Conservation (phyloP, 2,113 vertebrate genomes). For the Nanorana parkeri region DNA sequence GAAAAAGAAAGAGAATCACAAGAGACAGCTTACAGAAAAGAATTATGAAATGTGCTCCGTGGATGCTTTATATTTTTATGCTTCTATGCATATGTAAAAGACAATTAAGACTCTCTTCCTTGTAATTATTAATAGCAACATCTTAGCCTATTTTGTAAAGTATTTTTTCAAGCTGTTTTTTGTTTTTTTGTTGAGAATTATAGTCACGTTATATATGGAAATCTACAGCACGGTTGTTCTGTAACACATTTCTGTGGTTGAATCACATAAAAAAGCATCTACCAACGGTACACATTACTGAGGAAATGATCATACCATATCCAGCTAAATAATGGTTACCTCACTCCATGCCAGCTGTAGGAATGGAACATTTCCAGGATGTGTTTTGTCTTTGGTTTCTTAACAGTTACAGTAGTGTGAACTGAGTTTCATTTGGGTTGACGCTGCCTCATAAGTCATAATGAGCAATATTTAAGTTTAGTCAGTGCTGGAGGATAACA, state of each 20-base stretch:
- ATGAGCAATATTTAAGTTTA: constrained; percentile 2
- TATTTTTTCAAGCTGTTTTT: constrained; percentile 69
- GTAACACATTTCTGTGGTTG: constrained; percentile 65
- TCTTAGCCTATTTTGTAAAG: constrained; percentile 72
- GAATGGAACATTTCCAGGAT: not conserved
- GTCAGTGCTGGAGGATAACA: constrained; percentile 13
- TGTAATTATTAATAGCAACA: constrained; percentile 77
- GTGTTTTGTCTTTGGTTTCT: constrained; percentile 32
- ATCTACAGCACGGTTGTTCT: constrained; percentile 67
- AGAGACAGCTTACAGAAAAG: constrained; percentile 62
- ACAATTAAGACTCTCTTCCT: constrained; percentile 75
- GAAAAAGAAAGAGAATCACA: constrained; percentile 71
- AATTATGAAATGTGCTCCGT: constrained; percentile 63
- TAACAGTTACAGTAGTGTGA: constrained; percentile 2
- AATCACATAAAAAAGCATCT: constrained; percentile 57
- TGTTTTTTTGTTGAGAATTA: constrained; percentile 73
- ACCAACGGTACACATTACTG: constrained; percentile 62
- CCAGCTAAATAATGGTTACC: constrained; percentile 61
- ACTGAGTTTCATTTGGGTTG: constrained; percentile 6
- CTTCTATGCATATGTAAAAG: constrained; percentile 77
- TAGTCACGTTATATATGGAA: constrained; percentile 71
- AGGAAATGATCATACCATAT: constrained; percentile 44
- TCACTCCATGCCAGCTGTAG: constrained; percentile 55
- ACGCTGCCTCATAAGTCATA: constrained; percentile 14
- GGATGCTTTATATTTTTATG: constrained; percentile 70